Conservation (phyloP, 2,888 invertebrate species). For the Oligia fasciuncula region DNA sequence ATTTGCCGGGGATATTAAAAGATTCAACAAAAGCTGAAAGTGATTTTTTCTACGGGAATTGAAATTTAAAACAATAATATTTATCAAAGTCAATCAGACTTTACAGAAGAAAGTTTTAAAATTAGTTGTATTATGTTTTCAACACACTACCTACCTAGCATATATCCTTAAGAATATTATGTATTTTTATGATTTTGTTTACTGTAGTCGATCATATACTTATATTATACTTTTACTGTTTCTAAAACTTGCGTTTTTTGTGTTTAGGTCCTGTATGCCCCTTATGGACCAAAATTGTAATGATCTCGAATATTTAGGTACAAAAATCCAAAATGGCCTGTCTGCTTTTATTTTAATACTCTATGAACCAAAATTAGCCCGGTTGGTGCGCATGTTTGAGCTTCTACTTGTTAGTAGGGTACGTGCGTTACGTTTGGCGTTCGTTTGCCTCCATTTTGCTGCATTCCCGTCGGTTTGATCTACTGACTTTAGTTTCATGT, state of each 20-base stretch:
- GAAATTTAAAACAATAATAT: background rate
- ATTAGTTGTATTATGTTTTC: too few species aligned
- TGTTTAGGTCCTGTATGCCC: too few species aligned
- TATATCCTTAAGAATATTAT: too few species aligned
- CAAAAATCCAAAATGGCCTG: background rate
- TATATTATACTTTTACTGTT: too few species aligned
- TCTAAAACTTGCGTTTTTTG: too few species aligned
- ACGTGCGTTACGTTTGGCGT: conserved; percentile 69
- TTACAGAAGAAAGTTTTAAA: too few species aligned
- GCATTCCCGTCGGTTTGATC: conserved; percentile 64
- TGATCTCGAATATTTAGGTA: background rate
- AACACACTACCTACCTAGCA: too few species aligned
- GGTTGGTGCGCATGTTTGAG: conserved; percentile 74
- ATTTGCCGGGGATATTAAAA: background rate
- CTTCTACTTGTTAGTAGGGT: conserved; percentile 71
- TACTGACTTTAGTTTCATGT: conserved; percentile 54
- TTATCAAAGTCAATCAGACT: background rate
- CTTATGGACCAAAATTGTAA: background rate
- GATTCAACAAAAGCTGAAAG: background rate
- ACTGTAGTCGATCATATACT: too few species aligned
- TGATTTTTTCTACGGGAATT: background rate
- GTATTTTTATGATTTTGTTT: too few species aligned
- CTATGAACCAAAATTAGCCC: conserved; percentile 70
- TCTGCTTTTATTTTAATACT: conserved; percentile 40
- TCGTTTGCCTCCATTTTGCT: conserved; percentile 61